These are phyloP conservation scores for Melikaiella ostensackeni DNA, from an alignment of 2,888 invertebrate species.

Conservation along the genomic window DNA sequence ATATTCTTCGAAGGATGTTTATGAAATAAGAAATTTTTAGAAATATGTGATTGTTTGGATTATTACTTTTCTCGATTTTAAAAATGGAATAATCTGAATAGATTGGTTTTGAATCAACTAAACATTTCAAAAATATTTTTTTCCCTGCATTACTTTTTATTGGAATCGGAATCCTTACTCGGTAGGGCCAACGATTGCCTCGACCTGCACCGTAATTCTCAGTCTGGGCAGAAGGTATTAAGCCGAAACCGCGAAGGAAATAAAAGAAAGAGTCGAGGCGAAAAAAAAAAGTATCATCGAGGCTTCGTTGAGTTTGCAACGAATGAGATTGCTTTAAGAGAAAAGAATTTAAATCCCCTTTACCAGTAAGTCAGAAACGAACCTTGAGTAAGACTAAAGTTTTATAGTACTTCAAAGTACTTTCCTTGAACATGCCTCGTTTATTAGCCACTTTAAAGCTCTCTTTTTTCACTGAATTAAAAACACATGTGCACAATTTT, in stretches of 20 bases:
- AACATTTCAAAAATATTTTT: neutral
- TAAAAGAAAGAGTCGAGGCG: neutral
- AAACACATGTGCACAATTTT: neutral
- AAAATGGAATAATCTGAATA: too few species aligned
- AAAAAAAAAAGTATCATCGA: constrained; percentile 24
- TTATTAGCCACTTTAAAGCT: neutral
- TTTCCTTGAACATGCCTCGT: neutral
- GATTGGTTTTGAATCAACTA: too few species aligned
- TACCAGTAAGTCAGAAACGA: constrained; percentile 6
- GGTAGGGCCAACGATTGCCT: constrained; percentile 12
- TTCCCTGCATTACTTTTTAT: neutral
- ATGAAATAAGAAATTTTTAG: too few species aligned
- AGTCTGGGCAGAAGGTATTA: constrained; percentile 30
- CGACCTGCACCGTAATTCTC: constrained; percentile 24
- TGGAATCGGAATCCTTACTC: neutral
- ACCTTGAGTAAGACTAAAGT: neutral
- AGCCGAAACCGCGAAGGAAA: constrained; percentile 25
- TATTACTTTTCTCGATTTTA: too few species aligned
- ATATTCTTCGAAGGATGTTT: too few species aligned
- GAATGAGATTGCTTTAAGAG: constrained; percentile 19
- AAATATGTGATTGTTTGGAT: too few species aligned
- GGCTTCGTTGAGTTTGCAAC: constrained; percentile 13
- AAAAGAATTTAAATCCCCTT: constrained; percentile 22
- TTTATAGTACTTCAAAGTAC: neutral
- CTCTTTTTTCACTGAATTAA: neutral